Conservation (phyloP, 2,888 invertebrate genomes). For the Hofmannophila pseudospretella region DNA sequence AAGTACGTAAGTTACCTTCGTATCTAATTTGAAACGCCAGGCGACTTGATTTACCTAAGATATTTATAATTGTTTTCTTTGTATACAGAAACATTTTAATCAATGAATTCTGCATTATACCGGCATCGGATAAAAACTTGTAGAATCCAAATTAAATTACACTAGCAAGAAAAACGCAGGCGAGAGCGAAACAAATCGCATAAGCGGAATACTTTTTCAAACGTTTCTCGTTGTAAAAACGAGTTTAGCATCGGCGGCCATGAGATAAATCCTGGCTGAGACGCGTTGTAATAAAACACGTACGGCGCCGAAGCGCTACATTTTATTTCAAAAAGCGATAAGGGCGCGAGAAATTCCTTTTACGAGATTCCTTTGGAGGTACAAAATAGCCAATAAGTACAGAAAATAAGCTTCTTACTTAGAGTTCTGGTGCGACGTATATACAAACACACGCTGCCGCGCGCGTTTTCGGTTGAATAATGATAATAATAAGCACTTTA, state of each 20-base stretch:
- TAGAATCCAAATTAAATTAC: constrained; percentile 1
- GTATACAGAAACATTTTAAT: no score
- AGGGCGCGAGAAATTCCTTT: constrained; percentile 74
- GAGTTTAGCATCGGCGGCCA: constrained; percentile 52
- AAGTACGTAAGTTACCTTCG: no score
- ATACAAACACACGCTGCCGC: no score
- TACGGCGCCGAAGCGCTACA: constrained; percentile 66
- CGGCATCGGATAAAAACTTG: background rate
- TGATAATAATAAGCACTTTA: no score
- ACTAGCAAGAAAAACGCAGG: constrained; percentile 29
- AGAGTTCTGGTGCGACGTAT: no score
- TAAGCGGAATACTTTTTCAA: constrained; percentile 51
- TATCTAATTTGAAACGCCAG: no score
- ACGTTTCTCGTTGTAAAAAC: constrained; percentile 46
- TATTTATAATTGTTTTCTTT: no score
- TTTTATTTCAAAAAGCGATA: constrained; percentile 77
- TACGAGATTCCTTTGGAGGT: constrained; percentile 68
- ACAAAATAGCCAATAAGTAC: no score
- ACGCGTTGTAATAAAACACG: constrained; percentile 73
- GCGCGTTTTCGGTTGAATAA: no score
- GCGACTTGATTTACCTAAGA: no score
- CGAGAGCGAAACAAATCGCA: constrained; percentile 45
- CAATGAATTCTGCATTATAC: background rate
- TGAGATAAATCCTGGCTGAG: constrained; percentile 72
- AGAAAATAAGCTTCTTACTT: no score